phyloP scores from a whole-genome alignment of 2,888 invertebrate genomes.

The Catotricha subobsoleta region DNA sequence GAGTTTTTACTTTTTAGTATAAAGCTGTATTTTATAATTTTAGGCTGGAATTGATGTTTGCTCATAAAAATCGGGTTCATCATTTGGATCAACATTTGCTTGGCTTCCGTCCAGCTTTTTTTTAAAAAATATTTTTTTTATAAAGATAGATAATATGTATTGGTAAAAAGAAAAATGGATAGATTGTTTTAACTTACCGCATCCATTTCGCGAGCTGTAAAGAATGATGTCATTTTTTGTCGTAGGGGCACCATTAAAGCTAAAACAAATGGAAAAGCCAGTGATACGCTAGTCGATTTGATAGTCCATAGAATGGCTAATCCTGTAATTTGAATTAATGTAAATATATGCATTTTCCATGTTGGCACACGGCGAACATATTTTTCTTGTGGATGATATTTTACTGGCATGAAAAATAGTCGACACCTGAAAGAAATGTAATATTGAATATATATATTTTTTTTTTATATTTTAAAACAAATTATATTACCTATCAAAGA shows the following conservation, averaged over 20 bases:
- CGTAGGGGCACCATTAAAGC: slow-evolving; percentile 80
- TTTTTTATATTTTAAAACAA: background rate
- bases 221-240: slow-evolving; percentile 49
- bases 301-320: slow-evolving; percentile 68
- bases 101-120: slow-evolving; percentile 69
- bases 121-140: slow-evolving; percentile 6
- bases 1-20: too few species aligned
- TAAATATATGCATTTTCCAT: slow-evolving; percentile 82
- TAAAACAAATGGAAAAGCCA: slow-evolving; percentile 87
- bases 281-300: slow-evolving; percentile 73
- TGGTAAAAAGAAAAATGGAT: slow-evolving; percentile 6
- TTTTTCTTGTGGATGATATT: slow-evolving; percentile 80
- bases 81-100: slow-evolving; percentile 60
- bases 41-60: slow-evolving; percentile 73
- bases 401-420: slow-evolving; percentile 83
- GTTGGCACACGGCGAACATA: slow-evolving; percentile 82
- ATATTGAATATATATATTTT: too few species aligned
- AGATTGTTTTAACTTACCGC: slow-evolving; percentile 43
- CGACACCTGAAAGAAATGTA: too few species aligned
- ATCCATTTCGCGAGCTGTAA: slow-evolving; percentile 63
- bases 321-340: slow-evolving; percentile 64
- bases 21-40: background rate
- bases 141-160: background rate
- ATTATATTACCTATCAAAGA: slow-evolving; percentile 50
- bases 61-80: slow-evolving; percentile 88